Evolutionary conservation across 2,888 invertebrate species (phyloP).

Genomic region (Anagyrus pseudococci): DNA sequence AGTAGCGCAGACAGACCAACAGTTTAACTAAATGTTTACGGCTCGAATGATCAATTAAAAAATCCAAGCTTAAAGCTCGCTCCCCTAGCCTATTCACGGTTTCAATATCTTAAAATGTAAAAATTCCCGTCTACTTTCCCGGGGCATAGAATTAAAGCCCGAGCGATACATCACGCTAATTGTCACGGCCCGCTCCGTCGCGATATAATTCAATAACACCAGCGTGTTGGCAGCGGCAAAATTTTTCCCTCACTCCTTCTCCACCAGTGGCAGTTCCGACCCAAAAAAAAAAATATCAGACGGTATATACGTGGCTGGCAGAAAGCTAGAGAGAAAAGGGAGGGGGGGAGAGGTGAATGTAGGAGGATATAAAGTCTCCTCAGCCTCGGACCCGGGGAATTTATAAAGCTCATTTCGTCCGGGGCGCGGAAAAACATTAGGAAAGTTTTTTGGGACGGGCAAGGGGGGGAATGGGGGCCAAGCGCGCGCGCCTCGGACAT

Average conservation of each 20-base stretch:
- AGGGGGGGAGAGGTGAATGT: neutral
- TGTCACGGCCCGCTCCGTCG: slow-evolving; percentile 5
- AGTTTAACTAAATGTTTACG: too few species aligned
- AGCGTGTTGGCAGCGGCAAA: neutral
- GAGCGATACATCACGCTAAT: slow-evolving; percentile 27
- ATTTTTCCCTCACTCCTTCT: too few species aligned
- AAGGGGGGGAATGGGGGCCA: neutral
- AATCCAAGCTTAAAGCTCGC: too few species aligned
- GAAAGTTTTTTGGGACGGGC: slow-evolving; percentile 26
- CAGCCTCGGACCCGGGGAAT: slow-evolving; percentile 5
- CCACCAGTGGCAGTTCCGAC: neutral
- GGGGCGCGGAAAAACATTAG: slow-evolving; percentile 31
- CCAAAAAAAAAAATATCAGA: too few species aligned
- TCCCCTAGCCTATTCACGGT: too few species aligned
- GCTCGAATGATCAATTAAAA: too few species aligned
- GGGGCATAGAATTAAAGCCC: too few species aligned
- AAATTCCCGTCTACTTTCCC: too few species aligned
- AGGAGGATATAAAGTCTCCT: slow-evolving; percentile 18
- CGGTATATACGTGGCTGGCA: too few species aligned
- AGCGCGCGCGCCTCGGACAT: slow-evolving; percentile 21
- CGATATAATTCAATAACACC: slow-evolving; percentile 24
- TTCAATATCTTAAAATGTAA: too few species aligned
- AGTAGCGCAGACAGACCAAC: too few species aligned
- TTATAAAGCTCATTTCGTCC: slow-evolving; percentile 36
- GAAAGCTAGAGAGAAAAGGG: neutral